phyloP scores from a whole-genome alignment of 2,888 invertebrate species.

The Ametastegia equiseti region DNA sequence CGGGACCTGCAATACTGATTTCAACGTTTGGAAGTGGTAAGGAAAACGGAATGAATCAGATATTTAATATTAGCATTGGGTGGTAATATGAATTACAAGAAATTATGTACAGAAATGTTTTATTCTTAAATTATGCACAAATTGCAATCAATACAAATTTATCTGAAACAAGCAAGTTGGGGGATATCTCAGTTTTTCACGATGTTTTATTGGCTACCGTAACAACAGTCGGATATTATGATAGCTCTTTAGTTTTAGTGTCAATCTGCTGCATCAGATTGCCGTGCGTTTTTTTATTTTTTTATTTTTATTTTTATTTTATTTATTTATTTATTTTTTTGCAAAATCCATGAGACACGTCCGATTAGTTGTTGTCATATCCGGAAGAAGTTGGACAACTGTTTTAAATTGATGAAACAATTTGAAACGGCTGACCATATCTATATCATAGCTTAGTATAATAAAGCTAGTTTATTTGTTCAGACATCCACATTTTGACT shows the following conservation, averaged over 20 bases:
- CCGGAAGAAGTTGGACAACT: conserved; percentile 73
- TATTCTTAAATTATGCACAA: conserved; percentile 77
- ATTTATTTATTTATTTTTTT: conserved; percentile 52
- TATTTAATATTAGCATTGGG: background rate
- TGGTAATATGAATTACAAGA: background rate
- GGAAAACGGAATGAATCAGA: too few species aligned
- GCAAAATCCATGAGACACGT: conserved; percentile 74
- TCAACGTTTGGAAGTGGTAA: too few species aligned
- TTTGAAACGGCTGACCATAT: conserved; percentile 67
- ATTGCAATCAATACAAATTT: conserved; percentile 77
- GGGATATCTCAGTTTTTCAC: conserved; percentile 75
- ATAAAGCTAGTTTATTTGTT: conserved; percentile 75
- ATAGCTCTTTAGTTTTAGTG: conserved; percentile 71
- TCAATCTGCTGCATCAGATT: conserved; percentile 71
- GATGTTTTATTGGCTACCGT: conserved; percentile 68
- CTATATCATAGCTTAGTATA: conserved; percentile 75
- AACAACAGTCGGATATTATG: conserved; percentile 72
- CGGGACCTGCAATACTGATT: too few species aligned
- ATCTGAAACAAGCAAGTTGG: conserved; percentile 77
- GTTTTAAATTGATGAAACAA: conserved; percentile 65
- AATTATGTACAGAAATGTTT: conserved; percentile 77
- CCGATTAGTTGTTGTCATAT: conserved; percentile 75
- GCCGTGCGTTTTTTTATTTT: conserved; percentile 62
- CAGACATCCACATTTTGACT: conserved; percentile 76
- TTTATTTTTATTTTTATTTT: too few species aligned